Base-by-base conservation (phyloP, 2,888 invertebrate genomes). In the Ypsolopha sequella region DNA sequence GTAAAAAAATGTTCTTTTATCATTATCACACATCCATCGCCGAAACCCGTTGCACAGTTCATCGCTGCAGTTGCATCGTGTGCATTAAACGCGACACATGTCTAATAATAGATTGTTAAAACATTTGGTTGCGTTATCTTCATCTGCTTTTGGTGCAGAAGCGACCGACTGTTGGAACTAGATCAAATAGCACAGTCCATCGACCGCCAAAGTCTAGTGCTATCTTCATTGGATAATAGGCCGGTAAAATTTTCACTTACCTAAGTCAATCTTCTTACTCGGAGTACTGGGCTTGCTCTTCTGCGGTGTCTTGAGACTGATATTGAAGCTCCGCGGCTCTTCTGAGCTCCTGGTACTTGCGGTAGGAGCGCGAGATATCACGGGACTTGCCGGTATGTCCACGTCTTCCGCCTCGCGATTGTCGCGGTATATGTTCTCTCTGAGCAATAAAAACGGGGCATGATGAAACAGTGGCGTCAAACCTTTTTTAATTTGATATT, bases 191-290 rank as follows among this genome's bases (percentile, higher is more conserved):
- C 24, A 24, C 2, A 24, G 24, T 2, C 24, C 24, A 24, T 24
- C 24, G 24, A 24, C 4, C 4, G 24, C 24, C 24, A 4, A 24
- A 24, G 24, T 24, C 24, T 24, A 24, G 2, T 24, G 24, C 24
- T 24, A 24, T 24, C n/a, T n/a, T n/a, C n/a, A n/a, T n/a, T n/a
- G n/a, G n/a, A n/a, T 24, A 4, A 24, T 2, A 24, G 24, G 24
- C 24, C 24, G 4, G 4, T 24, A 24, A 24, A 24, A 24, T 24
- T 24, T n/a, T n/a, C 64, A 48, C 58, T 56, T 50, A 79, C 89
- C 90, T 52, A 90, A 67, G 56, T 89, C 89, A n/a, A 89, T 89
- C 65, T 84, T 88, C 71, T 89, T 89, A 52, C 72, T 73, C 3
- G 82, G 76, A 3, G 80, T 73, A 51, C 50, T 50, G 1, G 65